A percentile compares a stretch with the other conserved stretches of the same genome.
These are phyloP conservation scores for Cryptoprocta ferox DNA, from an alignment of 2,797 vertebrate species.

Conservation along the genomic window DNA sequence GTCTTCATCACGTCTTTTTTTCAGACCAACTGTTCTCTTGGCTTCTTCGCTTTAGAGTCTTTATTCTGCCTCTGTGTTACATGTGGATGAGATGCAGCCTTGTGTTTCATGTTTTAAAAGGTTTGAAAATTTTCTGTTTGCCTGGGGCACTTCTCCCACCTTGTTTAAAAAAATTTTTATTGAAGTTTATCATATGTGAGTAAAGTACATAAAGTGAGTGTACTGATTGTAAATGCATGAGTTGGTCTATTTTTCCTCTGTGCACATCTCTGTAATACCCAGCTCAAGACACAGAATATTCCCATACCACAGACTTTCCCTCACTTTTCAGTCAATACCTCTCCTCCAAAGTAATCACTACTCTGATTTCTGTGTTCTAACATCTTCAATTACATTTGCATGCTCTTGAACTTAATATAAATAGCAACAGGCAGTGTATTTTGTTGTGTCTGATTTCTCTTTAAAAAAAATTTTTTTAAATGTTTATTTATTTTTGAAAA, in stretches of 20 bases:
- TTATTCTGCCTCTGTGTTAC: not conserved
- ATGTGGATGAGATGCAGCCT: not conserved
- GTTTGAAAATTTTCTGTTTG: not conserved
- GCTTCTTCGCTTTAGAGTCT: not conserved
- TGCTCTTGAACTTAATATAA: not conserved
- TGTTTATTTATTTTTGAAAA: too few relatives aligned
- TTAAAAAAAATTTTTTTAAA: too few relatives aligned
- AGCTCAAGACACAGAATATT: not conserved
- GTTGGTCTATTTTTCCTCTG: not conserved
- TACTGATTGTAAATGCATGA: not conserved
- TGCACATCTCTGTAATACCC: not conserved
- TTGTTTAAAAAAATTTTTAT: not conserved
- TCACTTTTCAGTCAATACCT: not conserved
- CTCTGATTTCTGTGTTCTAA: not conserved
- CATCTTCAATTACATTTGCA: not conserved
- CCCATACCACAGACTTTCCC: not conserved
- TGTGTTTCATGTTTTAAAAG: not conserved
- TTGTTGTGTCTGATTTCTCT: not conserved
- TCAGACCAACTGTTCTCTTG: not conserved
- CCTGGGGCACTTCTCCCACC: not conserved
- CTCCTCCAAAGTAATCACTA: not conserved
- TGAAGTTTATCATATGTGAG: not conserved
- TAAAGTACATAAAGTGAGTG: not conserved
- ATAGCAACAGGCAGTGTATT: not conserved
- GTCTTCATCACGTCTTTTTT: not conserved